Evolutionary conservation across 2,797 vertebrate species (phyloP), one percentile per base, ranked within the genome.

Genomic region (Enteromius viviparus): DNA sequence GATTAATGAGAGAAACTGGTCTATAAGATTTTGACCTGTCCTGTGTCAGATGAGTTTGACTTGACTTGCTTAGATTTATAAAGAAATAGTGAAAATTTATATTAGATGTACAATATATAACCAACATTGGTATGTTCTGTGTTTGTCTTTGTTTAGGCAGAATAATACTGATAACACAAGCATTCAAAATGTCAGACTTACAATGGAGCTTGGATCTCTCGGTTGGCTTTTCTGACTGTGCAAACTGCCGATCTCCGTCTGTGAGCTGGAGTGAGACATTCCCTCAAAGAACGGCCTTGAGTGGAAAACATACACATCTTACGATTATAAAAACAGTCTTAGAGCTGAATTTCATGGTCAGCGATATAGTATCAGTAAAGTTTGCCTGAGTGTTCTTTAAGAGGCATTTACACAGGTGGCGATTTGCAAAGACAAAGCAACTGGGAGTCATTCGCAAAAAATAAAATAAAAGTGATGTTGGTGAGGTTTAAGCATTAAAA

Each of bases 261-360:
- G 93, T 42, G 93, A 93, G 86, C 90, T 92, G 4, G 92, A 93
- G 85, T 92, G 93, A 76, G 92, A 91, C 83, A 92, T 78, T 5
- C 90, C 93, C 84, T 94, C 93, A 5, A 94, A 94, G 84, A 94
- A 94, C 0, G 94, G 94, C 89, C 93, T 94, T 89, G 4, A 82
- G 6, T n/a, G 32, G 47, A 80, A 26, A 83, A 83, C 80, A 69
- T 34, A 68, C 55, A 82, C 47, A 81, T 3, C 3, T 79, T 49
- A 42, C 47, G 37, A 17, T 58, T 49, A n/a, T 76, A 37, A 45
- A 69, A 75, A 60, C n/a, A 75, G 47, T n/a, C 17, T 3, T 17
- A 60, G 12, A 40, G 19, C 6, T 66, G 55, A 6, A 26, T 64
- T 77, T 29, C 55, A 47, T 29, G 19, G 19, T 78, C 60, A 49